Conservation (phyloP, 2,113 vertebrate species). For the Podiceps cristatus region DNA sequence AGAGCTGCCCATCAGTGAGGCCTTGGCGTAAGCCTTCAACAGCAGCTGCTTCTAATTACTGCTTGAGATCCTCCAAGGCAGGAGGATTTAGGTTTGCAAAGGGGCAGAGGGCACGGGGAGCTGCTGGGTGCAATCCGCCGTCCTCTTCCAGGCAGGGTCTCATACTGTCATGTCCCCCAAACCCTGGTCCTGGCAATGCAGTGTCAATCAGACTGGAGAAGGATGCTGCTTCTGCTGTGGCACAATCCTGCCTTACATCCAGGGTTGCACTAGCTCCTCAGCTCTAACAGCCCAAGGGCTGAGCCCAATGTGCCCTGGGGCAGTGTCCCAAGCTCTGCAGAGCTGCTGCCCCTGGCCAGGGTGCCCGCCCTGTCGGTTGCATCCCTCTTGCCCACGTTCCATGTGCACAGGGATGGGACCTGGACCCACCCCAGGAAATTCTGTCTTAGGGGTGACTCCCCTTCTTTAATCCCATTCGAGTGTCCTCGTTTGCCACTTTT, state of each 20-base stretch:
- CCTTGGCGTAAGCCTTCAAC: not conserved
- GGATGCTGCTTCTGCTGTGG: not conserved
- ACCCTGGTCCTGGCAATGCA: not conserved
- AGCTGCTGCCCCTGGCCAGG: not conserved
- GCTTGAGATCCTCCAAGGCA: not conserved
- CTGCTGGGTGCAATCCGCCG: not conserved
- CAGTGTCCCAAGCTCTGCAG: not conserved
- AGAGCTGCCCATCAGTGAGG: not conserved
- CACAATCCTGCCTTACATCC: not conserved
- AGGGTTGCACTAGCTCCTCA: not conserved
- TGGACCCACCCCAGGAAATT: not conserved
- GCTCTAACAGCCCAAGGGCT: not conserved
- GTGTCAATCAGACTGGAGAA: not conserved
- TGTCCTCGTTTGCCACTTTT: not conserved
- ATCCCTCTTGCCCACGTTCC: not conserved
- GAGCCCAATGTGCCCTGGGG: not conserved
- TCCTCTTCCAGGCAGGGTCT: not conserved
- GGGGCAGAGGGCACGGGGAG: not conserved
- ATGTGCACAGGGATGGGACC: accelerated
- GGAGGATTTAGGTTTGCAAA: not conserved
- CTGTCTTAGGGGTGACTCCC: not conserved
- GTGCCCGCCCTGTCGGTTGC: accelerated
- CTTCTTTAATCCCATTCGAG: not conserved
- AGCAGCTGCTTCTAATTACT: not conserved
- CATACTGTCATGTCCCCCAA: accelerated